A percentile compares a stretch with the other conserved stretches of the same genome.
Evolutionary conservation across 2,113 vertebrate species (phyloP).

Genomic region (Butorides virescens): DNA sequence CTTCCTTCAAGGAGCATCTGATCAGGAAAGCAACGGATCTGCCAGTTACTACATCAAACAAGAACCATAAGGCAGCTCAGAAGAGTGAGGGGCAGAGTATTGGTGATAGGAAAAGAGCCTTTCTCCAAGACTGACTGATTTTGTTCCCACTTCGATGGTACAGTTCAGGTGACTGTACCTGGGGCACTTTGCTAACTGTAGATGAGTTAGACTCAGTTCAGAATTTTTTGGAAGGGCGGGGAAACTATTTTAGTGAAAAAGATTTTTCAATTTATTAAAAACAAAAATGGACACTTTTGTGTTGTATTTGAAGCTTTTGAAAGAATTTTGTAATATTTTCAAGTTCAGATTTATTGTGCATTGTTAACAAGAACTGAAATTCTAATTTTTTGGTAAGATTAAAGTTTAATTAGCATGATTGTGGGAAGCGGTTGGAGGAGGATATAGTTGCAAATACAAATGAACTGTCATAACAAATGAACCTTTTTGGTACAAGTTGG

Average conservation of each 20-base stretch:
- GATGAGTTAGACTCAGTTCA: constrained; percentile 73
- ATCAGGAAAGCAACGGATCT: constrained; percentile 96
- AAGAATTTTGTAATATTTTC: constrained; percentile 87
- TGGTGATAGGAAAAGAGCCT: constrained; percentile 40
- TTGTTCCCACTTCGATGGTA: constrained; percentile 25
- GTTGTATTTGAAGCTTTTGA: constrained; percentile 97
- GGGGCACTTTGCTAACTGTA: constrained; percentile 75
- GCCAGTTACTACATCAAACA: constrained; percentile 98
- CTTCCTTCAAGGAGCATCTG: constrained; percentile 92
- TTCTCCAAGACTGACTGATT: constrained; percentile 65
- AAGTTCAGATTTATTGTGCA: constrained; percentile 85
- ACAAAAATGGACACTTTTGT: constrained; percentile 87
- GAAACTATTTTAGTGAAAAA: constrained; percentile 76
- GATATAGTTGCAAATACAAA: constrained; percentile 76
- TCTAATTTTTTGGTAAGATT: constrained; percentile 84
- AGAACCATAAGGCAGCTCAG: constrained; percentile 81
- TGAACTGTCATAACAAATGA: constrained; percentile 79
- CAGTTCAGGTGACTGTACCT: constrained; percentile 55
- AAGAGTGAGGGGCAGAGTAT: not conserved
- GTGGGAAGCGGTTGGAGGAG: constrained; percentile 78
- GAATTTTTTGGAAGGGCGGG: constrained; percentile 74
- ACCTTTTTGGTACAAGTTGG: constrained; percentile 83
- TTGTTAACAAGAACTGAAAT: constrained; percentile 81
- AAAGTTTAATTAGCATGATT: constrained; percentile 79
- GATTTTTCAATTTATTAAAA: constrained; percentile 85